Percentiles rank a stretch among this genome's conserved stretches.
Conservation (phyloP, 2,113 vertebrate species). For the Pelvicachromis taeniatus region DNA sequence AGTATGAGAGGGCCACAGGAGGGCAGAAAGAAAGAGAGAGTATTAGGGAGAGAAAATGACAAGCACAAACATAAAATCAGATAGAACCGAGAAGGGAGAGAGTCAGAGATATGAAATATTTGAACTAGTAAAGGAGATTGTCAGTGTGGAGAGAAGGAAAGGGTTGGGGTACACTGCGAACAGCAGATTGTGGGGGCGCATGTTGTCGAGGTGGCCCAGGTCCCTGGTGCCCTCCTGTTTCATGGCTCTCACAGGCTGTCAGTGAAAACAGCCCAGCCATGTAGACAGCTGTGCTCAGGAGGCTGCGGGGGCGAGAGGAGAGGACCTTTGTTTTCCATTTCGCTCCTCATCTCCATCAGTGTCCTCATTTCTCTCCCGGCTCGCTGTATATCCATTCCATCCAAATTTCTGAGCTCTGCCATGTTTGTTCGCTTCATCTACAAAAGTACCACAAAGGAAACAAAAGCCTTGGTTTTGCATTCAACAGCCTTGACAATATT, state of each 20-base stretch:
- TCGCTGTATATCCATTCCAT: background rate
- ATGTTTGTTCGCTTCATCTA: conserved; percentile 25
- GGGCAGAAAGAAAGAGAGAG: conserved; percentile 38
- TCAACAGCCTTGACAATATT: background rate
- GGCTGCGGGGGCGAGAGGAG: conserved; percentile 66
- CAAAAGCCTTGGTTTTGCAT: background rate
- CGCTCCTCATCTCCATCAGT: conserved; percentile 39
- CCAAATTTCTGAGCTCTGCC: conserved; percentile 15
- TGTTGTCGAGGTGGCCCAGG: conserved; percentile 65
- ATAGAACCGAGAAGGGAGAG: conserved; percentile 29
- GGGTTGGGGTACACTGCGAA: conserved; percentile 44
- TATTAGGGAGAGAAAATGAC: conserved; percentile 47
- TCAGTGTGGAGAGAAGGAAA: conserved; percentile 25
- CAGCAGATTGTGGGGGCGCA: conserved; percentile 65
- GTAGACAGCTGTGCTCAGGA: conserved; percentile 69
- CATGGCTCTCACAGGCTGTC: conserved; percentile 68
- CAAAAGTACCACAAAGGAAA: conserved; percentile 21
- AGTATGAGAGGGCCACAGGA: conserved; percentile 52
- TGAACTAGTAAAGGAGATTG: conserved; percentile 56
- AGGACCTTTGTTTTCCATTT: conserved; percentile 53
- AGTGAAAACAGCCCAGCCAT: conserved; percentile 69
- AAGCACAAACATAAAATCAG: conserved; percentile 54
- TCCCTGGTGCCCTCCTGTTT: conserved; percentile 70
- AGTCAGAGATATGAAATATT: conserved; percentile 51
- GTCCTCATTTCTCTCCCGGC: conserved; percentile 9